phyloP scores from a whole-genome alignment of 1,140 invertebrate genomes.

The Colletes latitarsis region DNA sequence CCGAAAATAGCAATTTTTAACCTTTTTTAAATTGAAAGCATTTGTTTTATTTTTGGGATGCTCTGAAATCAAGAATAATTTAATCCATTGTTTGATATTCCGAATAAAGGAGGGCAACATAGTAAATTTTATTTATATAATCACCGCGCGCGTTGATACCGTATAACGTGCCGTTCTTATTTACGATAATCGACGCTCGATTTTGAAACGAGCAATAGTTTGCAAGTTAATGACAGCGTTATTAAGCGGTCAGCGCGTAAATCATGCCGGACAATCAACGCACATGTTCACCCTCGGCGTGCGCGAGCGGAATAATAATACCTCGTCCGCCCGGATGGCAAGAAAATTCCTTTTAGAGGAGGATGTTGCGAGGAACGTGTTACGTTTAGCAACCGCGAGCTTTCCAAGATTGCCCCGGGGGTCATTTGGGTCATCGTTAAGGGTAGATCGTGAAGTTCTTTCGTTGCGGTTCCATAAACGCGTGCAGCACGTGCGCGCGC shows the following conservation, averaged over 20 bases:
- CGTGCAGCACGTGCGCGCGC: not conserved
- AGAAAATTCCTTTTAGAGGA: slow-evolving; percentile 36
- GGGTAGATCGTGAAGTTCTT: not conserved
- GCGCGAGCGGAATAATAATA: slow-evolving; percentile 50
- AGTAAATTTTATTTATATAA: too few species aligned
- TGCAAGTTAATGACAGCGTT: slow-evolving; percentile 45
- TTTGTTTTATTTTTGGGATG: too few species aligned
- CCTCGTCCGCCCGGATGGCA: not conserved
- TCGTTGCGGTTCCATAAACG: slow-evolving; percentile 10
- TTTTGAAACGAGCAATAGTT: slow-evolving; percentile 29
- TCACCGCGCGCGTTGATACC: too few species aligned
- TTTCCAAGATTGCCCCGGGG: slow-evolving; percentile 24
- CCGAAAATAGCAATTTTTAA: too few species aligned
- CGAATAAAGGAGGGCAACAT: too few species aligned
- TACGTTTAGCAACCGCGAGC: slow-evolving; percentile 38
- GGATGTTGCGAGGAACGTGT: slow-evolving; percentile 48
- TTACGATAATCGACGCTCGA: not conserved
- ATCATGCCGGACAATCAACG: slow-evolving; percentile 45
- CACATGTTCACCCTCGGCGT: not conserved
- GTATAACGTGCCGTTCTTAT: too few species aligned
- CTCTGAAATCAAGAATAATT: too few species aligned
- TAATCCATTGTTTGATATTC: too few species aligned
- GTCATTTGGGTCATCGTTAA: slow-evolving; percentile 39
- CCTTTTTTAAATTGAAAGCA: too few species aligned
- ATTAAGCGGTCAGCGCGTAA: slow-evolving; percentile 47